A percentile compares a stretch with the other conserved stretches of the same genome.
Evolutionary conservation across 1,140 invertebrate species (phyloP).

Genomic region (Bombus ignitus): DNA sequence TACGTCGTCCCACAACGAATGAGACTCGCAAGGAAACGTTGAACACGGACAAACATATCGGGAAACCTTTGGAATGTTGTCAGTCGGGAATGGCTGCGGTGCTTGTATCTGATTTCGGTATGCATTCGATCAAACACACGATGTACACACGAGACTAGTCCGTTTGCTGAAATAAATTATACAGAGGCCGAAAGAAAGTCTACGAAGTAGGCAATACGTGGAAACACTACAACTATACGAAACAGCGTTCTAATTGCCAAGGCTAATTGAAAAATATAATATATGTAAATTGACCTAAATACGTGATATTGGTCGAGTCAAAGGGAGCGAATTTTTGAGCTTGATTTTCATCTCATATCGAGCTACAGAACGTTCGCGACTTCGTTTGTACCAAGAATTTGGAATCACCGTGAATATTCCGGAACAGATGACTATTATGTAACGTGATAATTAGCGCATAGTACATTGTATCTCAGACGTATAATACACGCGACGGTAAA

Average conservation of each 20-base stretch:
- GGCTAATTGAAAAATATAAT: background rate
- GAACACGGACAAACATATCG: background rate
- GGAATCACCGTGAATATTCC: too few relatives aligned
- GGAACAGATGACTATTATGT: too few relatives aligned
- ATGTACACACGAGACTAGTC: background rate
- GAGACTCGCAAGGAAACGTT: background rate
- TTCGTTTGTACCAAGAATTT: too few relatives aligned
- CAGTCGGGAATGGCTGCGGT: background rate
- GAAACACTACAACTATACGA: background rate
- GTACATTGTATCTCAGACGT: too few relatives aligned
- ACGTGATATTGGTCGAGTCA: too few relatives aligned
- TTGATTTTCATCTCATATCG: too few relatives aligned
- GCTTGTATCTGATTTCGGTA: background rate
- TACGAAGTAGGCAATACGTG: accelerated
- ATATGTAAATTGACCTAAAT: too few relatives aligned
- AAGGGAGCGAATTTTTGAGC: too few relatives aligned
- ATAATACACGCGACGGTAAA: too few relatives aligned
- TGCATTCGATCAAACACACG: background rate
- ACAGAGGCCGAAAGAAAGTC: background rate
- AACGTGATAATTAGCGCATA: too few relatives aligned
- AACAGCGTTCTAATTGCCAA: background rate
- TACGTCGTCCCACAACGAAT: background rate
- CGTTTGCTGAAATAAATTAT: background rate
- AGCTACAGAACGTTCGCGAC: too few relatives aligned
- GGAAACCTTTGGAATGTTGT: background rate